These are phyloP conservation scores for Phylloscopus trochiloides DNA, from an alignment of 2,113 vertebrate genomes.

Conservation along the genomic window DNA sequence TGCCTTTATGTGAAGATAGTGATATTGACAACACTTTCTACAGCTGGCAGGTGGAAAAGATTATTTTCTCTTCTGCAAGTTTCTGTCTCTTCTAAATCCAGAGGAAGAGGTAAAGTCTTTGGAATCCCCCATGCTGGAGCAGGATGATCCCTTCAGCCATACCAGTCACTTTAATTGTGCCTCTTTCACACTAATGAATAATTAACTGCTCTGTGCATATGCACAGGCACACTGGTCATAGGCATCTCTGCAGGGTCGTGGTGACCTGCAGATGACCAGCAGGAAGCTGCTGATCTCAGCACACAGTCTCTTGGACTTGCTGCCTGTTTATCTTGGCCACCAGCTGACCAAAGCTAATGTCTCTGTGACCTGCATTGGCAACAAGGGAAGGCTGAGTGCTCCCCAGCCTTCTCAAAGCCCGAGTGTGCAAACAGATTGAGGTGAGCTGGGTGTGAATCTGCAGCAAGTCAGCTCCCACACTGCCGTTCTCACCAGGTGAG, in stretches of 20 bases:
- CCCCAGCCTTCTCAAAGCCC: background rate
- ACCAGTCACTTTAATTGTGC: background rate
- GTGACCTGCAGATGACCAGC: slow-evolving; percentile 30
- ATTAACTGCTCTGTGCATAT: slow-evolving; percentile 14
- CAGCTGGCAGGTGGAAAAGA: background rate
- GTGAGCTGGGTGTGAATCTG: background rate
- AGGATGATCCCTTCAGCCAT: background rate
- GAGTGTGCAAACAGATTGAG: background rate
- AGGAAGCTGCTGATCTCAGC: slow-evolving; percentile 24
- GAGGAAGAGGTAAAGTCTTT: background rate
- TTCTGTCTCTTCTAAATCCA: background rate
- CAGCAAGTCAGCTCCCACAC: background rate
- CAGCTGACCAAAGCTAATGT: background rate
- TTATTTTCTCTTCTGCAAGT: background rate
- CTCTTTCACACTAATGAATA: slow-evolving; percentile 17
- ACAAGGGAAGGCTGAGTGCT: rapidly evolving
- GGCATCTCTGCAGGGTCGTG: background rate
- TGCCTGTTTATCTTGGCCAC: background rate
- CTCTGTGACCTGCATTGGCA: background rate
- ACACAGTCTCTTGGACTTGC: background rate
- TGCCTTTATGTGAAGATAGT: background rate
- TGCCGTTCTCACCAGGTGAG: background rate
- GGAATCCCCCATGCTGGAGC: rapidly evolving
- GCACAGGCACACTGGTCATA: background rate
- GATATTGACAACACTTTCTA: background rate